These are phyloP conservation scores for Cheilosia grossa DNA, from an alignment of 2,888 invertebrate genomes.

Conservation along the genomic window DNA sequence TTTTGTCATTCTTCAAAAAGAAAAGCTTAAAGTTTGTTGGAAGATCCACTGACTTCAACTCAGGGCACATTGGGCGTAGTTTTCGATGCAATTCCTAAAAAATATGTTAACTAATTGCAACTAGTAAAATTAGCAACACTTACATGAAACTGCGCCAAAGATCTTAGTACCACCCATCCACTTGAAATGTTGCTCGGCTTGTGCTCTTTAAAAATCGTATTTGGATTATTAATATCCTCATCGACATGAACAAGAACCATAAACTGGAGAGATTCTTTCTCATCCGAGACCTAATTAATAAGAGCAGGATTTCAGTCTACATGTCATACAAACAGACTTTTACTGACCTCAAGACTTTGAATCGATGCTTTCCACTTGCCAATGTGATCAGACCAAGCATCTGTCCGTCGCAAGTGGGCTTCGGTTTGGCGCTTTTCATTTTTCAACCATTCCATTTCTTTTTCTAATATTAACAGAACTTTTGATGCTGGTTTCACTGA, in stretches of 20 bases:
- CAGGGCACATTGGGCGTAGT: slow-evolving; percentile 91
- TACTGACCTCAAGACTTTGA: slow-evolving; percentile 89
- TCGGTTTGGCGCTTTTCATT: slow-evolving; percentile 92
- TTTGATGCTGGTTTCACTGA: slow-evolving; percentile 93
- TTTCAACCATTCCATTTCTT: slow-evolving; percentile 92
- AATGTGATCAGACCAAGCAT: slow-evolving; percentile 95
- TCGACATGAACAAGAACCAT: slow-evolving; percentile 92
- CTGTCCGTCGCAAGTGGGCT: slow-evolving; percentile 92
- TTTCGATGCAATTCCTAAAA: slow-evolving; percentile 92
- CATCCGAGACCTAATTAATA: slow-evolving; percentile 82
- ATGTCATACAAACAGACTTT: not conserved
- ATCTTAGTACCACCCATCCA: slow-evolving; percentile 88
- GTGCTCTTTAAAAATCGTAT: slow-evolving; percentile 82
- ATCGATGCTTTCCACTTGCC: slow-evolving; percentile 94
- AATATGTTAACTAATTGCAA: slow-evolving; percentile 10
- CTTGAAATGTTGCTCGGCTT: slow-evolving; percentile 85
- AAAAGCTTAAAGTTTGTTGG: slow-evolving; percentile 92
- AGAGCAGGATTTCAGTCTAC: slow-evolving; percentile 52
- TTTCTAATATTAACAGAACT: slow-evolving; percentile 90
- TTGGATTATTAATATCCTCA: slow-evolving; percentile 82
- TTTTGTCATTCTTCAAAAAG: slow-evolving; percentile 92
- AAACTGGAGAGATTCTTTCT: slow-evolving; percentile 86
- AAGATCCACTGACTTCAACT: slow-evolving; percentile 91
- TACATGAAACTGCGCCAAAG: slow-evolving; percentile 87
- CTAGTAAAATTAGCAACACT: slow-evolving; percentile 54